A percentile compares a stretch with the other conserved stretches of the same genome.
phyloP scores from a whole-genome alignment of 2,797 vertebrate genomes.

The Tauraco hartlaubi region DNA sequence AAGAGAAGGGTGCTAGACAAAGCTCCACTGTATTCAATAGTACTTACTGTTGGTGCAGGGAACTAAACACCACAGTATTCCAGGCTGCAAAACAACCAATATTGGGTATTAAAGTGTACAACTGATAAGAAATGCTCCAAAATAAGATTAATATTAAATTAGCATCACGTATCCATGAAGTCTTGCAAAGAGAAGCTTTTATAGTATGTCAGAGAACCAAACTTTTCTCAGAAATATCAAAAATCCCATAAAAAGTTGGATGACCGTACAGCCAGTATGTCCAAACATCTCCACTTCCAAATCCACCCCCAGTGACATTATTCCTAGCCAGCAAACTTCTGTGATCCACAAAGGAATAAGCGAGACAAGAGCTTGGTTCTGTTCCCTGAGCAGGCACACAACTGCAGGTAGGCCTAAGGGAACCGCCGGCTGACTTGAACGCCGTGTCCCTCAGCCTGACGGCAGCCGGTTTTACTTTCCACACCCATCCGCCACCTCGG shows the following conservation, averaged over 20 bases:
- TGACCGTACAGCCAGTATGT: neutral
- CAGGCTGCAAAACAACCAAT: neutral
- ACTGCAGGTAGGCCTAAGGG: neutral
- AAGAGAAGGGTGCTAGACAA: neutral
- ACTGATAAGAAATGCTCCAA: neutral
- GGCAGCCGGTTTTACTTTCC: neutral
- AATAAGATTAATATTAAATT: neutral
- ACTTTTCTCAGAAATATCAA: neutral
- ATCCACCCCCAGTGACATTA: neutral
- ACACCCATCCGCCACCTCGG: neutral
- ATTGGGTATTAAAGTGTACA: neutral
- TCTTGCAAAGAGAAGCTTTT: neutral
- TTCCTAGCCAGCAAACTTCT: neutral
- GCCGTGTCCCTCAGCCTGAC: neutral
- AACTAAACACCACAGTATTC: neutral
- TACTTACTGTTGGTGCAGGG: neutral
- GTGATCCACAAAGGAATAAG: neutral
- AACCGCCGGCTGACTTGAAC: fast-evolving
- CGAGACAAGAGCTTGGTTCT: neutral
- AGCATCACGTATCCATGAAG: neutral
- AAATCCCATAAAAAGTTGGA: neutral
- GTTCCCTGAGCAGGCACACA: neutral
- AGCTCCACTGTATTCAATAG: neutral
- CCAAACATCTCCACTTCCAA: neutral
- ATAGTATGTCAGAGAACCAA: neutral